Evolutionary conservation across 2,113 vertebrate genomes (phyloP).

Genomic region (Planiliza haematocheilus): DNA sequence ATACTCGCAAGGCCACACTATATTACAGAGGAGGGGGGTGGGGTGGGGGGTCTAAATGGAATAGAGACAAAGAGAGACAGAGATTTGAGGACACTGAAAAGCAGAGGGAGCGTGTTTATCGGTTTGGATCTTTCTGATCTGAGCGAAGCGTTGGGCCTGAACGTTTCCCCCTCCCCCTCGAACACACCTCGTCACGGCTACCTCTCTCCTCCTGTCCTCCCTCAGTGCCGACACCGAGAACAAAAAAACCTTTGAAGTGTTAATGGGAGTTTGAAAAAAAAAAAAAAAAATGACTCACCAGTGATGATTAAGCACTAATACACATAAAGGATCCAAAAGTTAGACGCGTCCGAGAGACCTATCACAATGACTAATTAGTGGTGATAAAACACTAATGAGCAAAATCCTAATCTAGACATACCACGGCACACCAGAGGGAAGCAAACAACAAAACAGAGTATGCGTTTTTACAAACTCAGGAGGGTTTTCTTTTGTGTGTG

Average conservation of each 20-base stretch:
- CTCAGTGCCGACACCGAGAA: constrained; percentile 30
- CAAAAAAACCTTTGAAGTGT: constrained; percentile 52
- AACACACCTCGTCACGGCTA: constrained; percentile 12
- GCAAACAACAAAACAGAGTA: constrained; percentile 33
- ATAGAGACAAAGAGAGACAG: neutral
- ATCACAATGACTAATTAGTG: constrained; percentile 59
- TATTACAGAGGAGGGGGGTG: neutral
- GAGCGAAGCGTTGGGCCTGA: neutral
- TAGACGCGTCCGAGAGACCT: constrained; percentile 45
- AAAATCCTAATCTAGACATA: constrained; percentile 53
- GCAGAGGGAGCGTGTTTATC: neutral
- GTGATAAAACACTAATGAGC: constrained; percentile 61
- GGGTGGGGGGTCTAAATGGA: too few relatives aligned
- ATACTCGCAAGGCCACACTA: constrained; percentile 5
- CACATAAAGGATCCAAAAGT: constrained; percentile 37
- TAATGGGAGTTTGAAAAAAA: constrained; percentile 61
- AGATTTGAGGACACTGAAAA: neutral
- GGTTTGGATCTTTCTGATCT: too few relatives aligned
- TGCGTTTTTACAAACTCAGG: constrained; percentile 26
- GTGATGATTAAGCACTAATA: constrained; percentile 59
- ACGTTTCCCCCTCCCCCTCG: constrained; percentile 23
- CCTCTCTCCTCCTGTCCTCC: constrained; percentile 17
- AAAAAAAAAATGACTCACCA: constrained; percentile 59
- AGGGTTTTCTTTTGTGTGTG: constrained; percentile 22
- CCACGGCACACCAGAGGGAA: constrained; percentile 22